Conservation (phyloP, 1,140 invertebrate genomes). For the Himalopsyche phryganea region DNA sequence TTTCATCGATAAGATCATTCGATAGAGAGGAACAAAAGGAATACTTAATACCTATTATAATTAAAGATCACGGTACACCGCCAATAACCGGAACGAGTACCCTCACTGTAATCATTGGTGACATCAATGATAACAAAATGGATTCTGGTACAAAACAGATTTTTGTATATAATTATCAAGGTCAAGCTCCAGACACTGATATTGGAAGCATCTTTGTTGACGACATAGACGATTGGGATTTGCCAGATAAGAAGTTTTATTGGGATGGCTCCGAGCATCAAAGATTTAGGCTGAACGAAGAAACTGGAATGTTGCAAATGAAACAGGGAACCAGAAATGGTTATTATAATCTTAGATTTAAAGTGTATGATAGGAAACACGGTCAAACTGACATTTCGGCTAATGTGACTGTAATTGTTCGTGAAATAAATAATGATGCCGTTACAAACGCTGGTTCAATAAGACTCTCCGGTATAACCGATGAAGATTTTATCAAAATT, state of each 20-base stretch:
- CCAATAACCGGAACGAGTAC: conserved; percentile 63
- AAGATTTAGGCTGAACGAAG: conserved; percentile 57
- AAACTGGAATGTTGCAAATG: conserved; percentile 66
- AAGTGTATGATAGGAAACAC: conserved; percentile 62
- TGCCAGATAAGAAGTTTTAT: conserved; percentile 66
- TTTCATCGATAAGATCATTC: conserved; percentile 60
- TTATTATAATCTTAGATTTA: conserved; percentile 59
- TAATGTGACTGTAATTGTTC: conserved; percentile 61
- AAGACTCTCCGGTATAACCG: conserved; percentile 59
- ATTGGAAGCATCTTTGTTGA: conserved; percentile 68
- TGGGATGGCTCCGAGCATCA: conserved; percentile 55
- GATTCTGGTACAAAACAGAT: conserved; percentile 65
- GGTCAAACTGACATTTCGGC: conserved; percentile 55
- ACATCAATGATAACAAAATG: conserved; percentile 70
- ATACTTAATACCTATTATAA: conserved; percentile 62
- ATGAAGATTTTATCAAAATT: conserved; percentile 64
- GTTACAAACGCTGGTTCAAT: conserved; percentile 67
- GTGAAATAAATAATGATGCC: conserved; percentile 63
- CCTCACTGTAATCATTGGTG: conserved; percentile 65
- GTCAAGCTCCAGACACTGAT: conserved; percentile 57
- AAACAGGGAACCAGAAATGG: conserved; percentile 58
- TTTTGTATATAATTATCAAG: conserved; percentile 68
- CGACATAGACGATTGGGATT: conserved; percentile 71
- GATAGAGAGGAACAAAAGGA: conserved; percentile 66
- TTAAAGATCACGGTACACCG: conserved; percentile 56